Evolutionary conservation across 2,888 invertebrate genomes (phyloP), one percentile per base, ranked within the genome.

Genomic region (Matsumyia berberina): DNA sequence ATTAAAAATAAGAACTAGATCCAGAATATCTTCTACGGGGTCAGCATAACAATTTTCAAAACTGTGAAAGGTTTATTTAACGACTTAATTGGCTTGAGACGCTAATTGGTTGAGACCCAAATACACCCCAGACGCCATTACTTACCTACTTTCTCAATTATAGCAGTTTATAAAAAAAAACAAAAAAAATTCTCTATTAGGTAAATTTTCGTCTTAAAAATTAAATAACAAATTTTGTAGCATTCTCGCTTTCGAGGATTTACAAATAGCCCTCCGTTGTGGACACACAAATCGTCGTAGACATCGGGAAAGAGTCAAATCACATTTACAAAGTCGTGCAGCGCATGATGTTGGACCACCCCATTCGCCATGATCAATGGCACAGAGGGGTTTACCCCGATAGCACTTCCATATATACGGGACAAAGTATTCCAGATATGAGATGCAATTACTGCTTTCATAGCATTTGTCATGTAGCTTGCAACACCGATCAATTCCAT

Each of bases 351-450:
- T 93, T 0, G 92, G 92, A 7, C 93, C 93, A 69, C 94, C 94
- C 92, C 93, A 93, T 87, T 93, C 92, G 4, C 93, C 94, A 87
- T 94, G 93, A 81, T 94, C 93, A 53, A 93, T 87, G 42, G 91
- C 91, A 90, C 97, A 97, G 37, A 96, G 93, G 0, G 97, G 96
- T 88, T 94, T 93, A 0, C 95, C 95, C 8, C 93, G 93, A 91
- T 95, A 95, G 90, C 97, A 97, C 89, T 95, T 95, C 97, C 97
- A 97, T 88, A 95, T 94, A 90, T 97, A 97, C 1, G 97, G 97
- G 86, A 96, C 95, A 89, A 97, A 95, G 92, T 97, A 97, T 79
- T 96, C 95, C 15, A 96, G 93, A 91, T 95, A 95, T 90, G 95
- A 94, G 3, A 96, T 95, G 88, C 97, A 97, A 88, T 94, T 94